Percentiles rank a stretch among this genome's conserved stretches.
These are phyloP conservation scores for Drosophila suzukii DNA, from an alignment of 1,140 invertebrate genomes.

Conservation along the genomic window DNA sequence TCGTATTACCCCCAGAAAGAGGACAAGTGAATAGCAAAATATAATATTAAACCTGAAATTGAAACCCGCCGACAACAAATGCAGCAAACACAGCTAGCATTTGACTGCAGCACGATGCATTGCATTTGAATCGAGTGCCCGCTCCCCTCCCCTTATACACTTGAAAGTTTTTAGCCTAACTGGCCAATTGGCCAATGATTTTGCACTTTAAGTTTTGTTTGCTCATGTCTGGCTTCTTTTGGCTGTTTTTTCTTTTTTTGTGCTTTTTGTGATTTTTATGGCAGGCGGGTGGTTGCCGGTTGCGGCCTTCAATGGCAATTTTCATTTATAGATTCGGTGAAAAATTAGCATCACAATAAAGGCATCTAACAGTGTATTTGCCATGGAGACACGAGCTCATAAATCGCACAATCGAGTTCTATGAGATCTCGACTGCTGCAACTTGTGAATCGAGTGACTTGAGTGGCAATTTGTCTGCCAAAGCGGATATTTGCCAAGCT, in stretches of 20 bases:
- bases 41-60: slow-evolving; percentile 68
- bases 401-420: slow-evolving; percentile 64
- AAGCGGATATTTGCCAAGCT: slow-evolving; percentile 38
- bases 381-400: slow-evolving; percentile 24
- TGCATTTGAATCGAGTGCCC: slow-evolving; percentile 35
- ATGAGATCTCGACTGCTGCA: slow-evolving; percentile 24
- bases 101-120: slow-evolving; percentile 7
- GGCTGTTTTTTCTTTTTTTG: slow-evolving; percentile 7
- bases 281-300: slow-evolving; percentile 21
- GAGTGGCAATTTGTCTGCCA: slow-evolving; percentile 46
- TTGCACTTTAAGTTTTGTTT: slow-evolving; percentile 47
- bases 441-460: slow-evolving; percentile 39
- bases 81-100: slow-evolving; percentile 4
- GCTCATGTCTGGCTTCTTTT: slow-evolving; percentile 21
- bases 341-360: slow-evolving; percentile 57
- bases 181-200: slow-evolving; percentile 57
- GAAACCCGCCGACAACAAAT: slow-evolving; percentile 29
- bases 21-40: slow-evolving; percentile 13
- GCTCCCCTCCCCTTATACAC: slow-evolving; percentile 35
- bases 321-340: slow-evolving; percentile 59
- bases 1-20: neutral
- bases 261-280: slow-evolving; percentile 20
- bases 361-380: slow-evolving; percentile 45
- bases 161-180: slow-evolving; percentile 47
- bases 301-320: slow-evolving; percentile 56